phyloP scores from a whole-genome alignment of 2,888 invertebrate species.

The Caenorhabditis imperialis region DNA sequence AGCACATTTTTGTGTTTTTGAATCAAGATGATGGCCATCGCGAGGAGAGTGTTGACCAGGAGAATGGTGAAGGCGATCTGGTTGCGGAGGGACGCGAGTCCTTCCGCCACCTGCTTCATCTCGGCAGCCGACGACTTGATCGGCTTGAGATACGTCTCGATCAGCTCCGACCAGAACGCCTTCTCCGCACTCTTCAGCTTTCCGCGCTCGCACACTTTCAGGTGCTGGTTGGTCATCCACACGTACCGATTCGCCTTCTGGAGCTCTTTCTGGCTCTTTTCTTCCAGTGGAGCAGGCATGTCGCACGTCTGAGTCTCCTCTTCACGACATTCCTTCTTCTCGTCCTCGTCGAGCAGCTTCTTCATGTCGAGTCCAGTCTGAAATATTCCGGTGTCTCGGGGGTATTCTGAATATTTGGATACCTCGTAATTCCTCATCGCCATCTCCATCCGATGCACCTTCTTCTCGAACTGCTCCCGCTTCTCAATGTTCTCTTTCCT shows the following conservation, averaged over 20 bases:
- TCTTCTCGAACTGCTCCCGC: conserved; percentile 52
- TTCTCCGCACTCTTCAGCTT: conserved; percentile 82
- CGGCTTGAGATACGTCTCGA: conserved; percentile 77
- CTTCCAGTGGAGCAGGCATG: conserved; percentile 1
- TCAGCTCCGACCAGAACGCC: conserved; percentile 79
- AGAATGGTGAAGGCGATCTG: conserved; percentile 93
- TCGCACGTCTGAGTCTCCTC: conserved; percentile 41
- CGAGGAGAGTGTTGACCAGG: conserved; percentile 98
- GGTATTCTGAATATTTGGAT: background rate
- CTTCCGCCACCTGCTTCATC: conserved; percentile 79
- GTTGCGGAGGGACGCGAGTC: conserved; percentile 94
- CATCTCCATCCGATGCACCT: conserved; percentile 53
- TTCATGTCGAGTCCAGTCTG: conserved; percentile 43
- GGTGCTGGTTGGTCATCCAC: conserved; percentile 72
- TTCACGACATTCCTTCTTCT: conserved; percentile 25
- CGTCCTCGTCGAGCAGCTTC: conserved; percentile 47
- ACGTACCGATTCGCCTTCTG: conserved; percentile 53
- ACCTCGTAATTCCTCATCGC: conserved; percentile 46
- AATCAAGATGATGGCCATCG: conserved; percentile 96
- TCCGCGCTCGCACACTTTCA: conserved; percentile 72
- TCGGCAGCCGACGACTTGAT: conserved; percentile 69
- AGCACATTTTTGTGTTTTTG: conserved; percentile 97
- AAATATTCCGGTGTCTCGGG: background rate
- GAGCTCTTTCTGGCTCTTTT: conserved; percentile 24
- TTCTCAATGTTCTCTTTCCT: conserved; percentile 45